phyloP scores from a whole-genome alignment of 2,888 invertebrate genomes.

The Pegoplata infirma region DNA sequence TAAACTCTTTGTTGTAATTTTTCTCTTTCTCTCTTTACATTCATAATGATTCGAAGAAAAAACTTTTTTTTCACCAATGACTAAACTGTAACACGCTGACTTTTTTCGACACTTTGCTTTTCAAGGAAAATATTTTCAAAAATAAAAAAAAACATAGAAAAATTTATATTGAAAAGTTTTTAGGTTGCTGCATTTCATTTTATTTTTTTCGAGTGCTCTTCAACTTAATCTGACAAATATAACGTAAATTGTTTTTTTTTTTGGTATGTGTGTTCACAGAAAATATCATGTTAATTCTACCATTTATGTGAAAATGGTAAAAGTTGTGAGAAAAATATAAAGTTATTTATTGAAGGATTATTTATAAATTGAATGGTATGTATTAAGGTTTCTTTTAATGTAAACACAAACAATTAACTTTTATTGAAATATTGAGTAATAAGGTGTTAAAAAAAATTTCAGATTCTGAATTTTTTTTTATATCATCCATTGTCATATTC shows the following conservation, averaged over 20 bases:
- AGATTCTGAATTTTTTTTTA: too few species aligned
- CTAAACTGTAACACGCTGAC: neutral
- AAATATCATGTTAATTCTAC: constrained; percentile 24
- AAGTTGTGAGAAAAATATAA: constrained; percentile 26
- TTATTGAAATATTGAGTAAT: too few species aligned
- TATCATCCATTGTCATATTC: too few species aligned
- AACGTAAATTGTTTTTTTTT: neutral
- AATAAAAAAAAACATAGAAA: neutral
- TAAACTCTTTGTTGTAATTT: neutral
- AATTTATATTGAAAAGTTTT: constrained; percentile 17
- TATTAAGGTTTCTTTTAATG: too few species aligned
- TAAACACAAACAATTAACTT: too few species aligned
- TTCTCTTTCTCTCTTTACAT: neutral
- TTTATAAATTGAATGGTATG: too few species aligned
- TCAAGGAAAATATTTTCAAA: neutral
- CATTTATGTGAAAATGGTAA: constrained; percentile 33
- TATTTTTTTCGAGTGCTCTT: constrained; percentile 10
- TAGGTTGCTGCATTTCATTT: neutral
- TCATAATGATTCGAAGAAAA: neutral
- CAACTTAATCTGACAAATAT: constrained; percentile 19
- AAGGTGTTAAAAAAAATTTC: too few species aligned
- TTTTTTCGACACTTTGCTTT: constrained; percentile 5
- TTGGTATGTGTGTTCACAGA: neutral
- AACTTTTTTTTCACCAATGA: constrained; percentile 17
- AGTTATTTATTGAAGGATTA: too few species aligned